These are phyloP conservation scores for Eucera pruinosa DNA, from an alignment of 2,888 invertebrate genomes.

Conservation along the genomic window DNA sequence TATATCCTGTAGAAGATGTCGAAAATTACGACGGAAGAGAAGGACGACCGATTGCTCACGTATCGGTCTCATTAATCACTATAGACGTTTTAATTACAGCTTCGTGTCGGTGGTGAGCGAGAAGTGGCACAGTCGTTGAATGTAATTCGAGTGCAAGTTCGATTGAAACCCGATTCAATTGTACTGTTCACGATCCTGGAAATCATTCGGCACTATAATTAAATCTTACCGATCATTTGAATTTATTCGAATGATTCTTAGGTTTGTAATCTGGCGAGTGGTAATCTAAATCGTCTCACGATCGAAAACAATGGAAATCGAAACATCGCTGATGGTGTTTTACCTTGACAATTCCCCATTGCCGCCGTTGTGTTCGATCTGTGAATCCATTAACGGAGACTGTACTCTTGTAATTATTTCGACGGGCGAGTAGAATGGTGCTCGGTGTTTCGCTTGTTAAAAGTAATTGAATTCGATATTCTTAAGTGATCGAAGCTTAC, in stretches of 20 bases:
- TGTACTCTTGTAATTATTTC: neutral
- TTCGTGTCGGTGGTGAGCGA: constrained; percentile 16
- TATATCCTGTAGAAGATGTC: neutral
- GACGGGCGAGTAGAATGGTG: neutral
- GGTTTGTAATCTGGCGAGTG: neutral
- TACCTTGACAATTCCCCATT: neutral
- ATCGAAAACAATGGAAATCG: neutral
- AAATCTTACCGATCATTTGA: constrained; percentile 32
- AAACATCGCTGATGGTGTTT: neutral
- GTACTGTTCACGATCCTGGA: neutral
- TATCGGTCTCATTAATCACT: constrained; percentile 62
- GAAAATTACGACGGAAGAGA: constrained; percentile 22
- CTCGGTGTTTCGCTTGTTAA: neutral
- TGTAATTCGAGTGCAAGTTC: constrained; percentile 55
- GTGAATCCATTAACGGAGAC: neutral
- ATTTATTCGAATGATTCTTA: constrained; percentile 11
- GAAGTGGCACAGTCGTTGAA: constrained; percentile 38
- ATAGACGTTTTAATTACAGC: constrained; percentile 65
- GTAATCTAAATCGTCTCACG: too few species aligned
- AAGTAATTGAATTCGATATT: constrained; percentile 1
- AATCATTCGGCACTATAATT: constrained; percentile 10
- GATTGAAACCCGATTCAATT: constrained; percentile 52
- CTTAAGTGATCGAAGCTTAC: neutral
- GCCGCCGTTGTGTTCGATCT: neutral
- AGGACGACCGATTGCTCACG: constrained; percentile 25